Evolutionary conservation across 37 sponge, comb jelly and placozoan genomes (phyloP), one percentile per base, ranked within the genome.

Genomic region (Beroe ovata): DNA sequence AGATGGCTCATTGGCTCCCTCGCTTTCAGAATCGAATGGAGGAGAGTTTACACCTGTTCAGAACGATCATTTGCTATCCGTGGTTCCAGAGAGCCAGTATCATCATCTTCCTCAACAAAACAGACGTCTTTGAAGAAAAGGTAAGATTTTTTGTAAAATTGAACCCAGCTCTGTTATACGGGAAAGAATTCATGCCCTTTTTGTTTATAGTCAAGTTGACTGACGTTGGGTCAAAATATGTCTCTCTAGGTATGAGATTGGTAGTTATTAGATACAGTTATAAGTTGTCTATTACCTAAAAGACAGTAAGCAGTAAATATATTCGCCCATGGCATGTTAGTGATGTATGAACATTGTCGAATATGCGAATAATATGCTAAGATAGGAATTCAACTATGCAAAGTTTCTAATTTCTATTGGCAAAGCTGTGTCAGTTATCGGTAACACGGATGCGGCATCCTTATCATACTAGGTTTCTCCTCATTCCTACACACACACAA

Each of bases 21-120:
- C n/a, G 18, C 23, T 66, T 90, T 61, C 64, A 90, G 91, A 90
- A 90, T 39, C 91, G 91, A 0, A 72, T 90, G 91, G 81, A 77
- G 59, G 91, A 90, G 22, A 90, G 91, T 35, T 61, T 90, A 19
- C 59, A 71, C 60, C 35, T 90, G 36, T 90, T 90, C 62, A 8
- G 62, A 28, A 72, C 81, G 38, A 90, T 90, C 1, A 42, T 90
- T 32, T 54, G 61, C 20, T 47, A 71, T 35, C 72, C 66, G 72
- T 72, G 72, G 91, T 90, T 90, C 81, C 60, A 72, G 39, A 39
- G 60, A 34, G 64, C 81, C 60, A 47, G 72, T 25, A 16, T 90
- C 16, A 90, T 90, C 63, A 42, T 90, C 81, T 64, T 90, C 34
- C 64, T 90, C 81, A 90, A 90, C 91, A 90, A 90, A 72, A 90